Base-by-base conservation (phyloP, 2,888 invertebrate genomes). In the Synergus gifuensis region DNA sequence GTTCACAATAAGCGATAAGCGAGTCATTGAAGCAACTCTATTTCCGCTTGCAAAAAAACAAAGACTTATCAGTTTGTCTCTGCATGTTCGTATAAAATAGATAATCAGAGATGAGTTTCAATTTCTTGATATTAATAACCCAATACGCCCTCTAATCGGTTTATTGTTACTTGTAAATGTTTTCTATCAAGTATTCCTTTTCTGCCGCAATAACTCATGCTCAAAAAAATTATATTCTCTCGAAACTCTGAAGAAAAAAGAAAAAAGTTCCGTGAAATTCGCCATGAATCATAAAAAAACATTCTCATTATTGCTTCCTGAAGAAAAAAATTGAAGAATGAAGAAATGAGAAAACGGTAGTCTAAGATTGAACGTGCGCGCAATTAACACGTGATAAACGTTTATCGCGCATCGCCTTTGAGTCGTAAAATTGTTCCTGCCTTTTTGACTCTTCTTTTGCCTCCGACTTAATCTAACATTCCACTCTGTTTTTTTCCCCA, bases 351-450 rank as follows among this genome's bases (percentile, higher is more conserved):
- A 40, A 66, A 66, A 66, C 64, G 40, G 64, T 64, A 66, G 42
- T 67, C 67, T 46, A 49, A 49, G 69, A 49, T 44, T 16, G 69
- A 69, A 69, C 44, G 28, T 28, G 69, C 28, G 5, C 9, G 22
- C 69, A 69, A 46, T 69, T 69, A 69, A 69, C 46, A 69, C 49
- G 69, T 69, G 46, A 69, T 69, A 49, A 69, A 69, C 49, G 69
- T 69, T 69, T 69, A 69, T 69, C 69, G 49, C 49, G 49, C 14
- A 42, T 42, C 42, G 66, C 66, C n/a, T 40, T 42, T 49, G 18
- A 14, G 16, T 69, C 28, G 49, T 69, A 49, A 69, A 69, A 69
- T 46, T 28, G 46, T 49, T 46, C 22, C 22, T 69, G 69, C 28
- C 69, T 46, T 69, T 69, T n/a, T 11, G 44, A 46, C 44, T 46